Conservation (phyloP, 2,888 invertebrate genomes). For the Acronicta aceris region DNA sequence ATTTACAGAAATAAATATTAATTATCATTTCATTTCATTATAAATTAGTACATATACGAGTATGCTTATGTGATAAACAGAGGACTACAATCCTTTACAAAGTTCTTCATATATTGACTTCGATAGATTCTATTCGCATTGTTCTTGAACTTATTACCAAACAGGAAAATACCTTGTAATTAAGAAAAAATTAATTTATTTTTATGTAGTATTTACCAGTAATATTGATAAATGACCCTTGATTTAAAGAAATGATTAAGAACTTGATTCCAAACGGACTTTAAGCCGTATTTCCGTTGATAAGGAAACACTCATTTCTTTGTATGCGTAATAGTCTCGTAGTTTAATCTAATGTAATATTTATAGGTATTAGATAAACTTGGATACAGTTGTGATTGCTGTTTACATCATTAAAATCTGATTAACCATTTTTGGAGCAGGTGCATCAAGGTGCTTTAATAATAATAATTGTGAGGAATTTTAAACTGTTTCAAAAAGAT, state of each 20-base stretch:
- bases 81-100: no score
- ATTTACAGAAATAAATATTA: no score
- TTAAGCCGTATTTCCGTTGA: slow-evolving; percentile 18
- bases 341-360: slow-evolving; percentile 8
- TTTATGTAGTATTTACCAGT: slow-evolving; percentile 3
- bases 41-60: no score
- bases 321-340: slow-evolving; percentile 18
- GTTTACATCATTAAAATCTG: no score
- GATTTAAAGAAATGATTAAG: slow-evolving; percentile 27
- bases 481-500: no score
- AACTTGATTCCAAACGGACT: slow-evolving; percentile 14
- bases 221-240: slow-evolving; percentile 13
- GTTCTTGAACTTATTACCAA: no score
- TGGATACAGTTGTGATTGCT: slow-evolving; percentile 4
- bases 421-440: no score
- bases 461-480: no score
- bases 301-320: slow-evolving; percentile 28
- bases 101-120: no score
- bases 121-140: background rate
- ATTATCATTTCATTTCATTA: no score
- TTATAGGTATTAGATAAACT: background rate
- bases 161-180: slow-evolving; percentile 17
- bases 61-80: no score
- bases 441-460: no score
- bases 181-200: background rate